Evolutionary conservation across 53 echinoderm and acorn worm genomes (phyloP).

Genomic region (Crossaster papposus): DNA sequence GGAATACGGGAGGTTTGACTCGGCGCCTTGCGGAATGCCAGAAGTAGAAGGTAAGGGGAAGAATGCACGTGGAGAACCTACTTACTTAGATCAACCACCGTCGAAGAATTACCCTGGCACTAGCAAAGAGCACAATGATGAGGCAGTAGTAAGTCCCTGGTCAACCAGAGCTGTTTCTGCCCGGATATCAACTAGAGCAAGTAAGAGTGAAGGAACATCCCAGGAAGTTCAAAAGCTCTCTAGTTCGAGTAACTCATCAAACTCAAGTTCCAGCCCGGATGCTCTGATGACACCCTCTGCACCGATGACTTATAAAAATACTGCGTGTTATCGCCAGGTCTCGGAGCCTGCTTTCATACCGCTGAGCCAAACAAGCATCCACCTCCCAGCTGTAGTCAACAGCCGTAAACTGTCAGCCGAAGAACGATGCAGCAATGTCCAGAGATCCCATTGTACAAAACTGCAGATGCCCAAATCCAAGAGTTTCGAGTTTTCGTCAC

Average conservation of each 20-base stretch:
- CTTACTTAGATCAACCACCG: neutral
- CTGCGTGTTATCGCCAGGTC: constrained; percentile 3
- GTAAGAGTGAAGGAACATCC: neutral
- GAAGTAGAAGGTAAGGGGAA: neutral
- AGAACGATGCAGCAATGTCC: constrained; percentile 22
- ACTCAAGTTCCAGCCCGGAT: constrained; percentile 10
- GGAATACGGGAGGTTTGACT: neutral
- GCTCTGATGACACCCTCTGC: neutral
- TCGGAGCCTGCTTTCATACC: constrained; percentile 41
- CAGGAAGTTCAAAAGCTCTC: neutral
- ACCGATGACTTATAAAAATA: neutral
- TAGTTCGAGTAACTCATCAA: neutral
- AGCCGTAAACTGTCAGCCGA: constrained; percentile 26
- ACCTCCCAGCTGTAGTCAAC: constrained; percentile 43
- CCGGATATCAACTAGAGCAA: neutral
- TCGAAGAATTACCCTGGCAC: neutral
- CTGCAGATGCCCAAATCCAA: constrained; percentile 44
- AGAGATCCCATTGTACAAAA: constrained; percentile 32
- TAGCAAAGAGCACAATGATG: neutral
- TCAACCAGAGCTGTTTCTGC: neutral
- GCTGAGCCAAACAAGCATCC: constrained; percentile 36
- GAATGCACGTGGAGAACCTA: neutral
- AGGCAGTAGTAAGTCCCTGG: neutral
- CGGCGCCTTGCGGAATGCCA: constrained; percentile 38
- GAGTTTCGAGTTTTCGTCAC: constrained; percentile 20